A percentile compares a stretch with the other conserved stretches of the same genome.
These are phyloP conservation scores for Phoebastria nigripes DNA, from an alignment of 2,797 vertebrate genomes.

Conservation along the genomic window DNA sequence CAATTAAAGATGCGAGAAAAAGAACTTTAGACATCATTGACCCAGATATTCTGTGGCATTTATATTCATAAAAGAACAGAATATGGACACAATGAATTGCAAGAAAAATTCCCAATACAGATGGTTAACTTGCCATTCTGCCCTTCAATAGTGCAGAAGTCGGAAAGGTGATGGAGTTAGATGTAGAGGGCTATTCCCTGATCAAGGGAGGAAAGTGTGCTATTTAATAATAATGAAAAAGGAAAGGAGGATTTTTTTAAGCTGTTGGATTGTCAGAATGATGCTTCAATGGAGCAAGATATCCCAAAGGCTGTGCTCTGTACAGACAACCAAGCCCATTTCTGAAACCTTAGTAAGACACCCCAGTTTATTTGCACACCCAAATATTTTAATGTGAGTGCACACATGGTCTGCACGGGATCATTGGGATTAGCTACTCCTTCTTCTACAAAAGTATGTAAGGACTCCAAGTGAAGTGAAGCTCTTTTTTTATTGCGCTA, in stretches of 20 bases:
- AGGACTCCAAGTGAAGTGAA: background rate
- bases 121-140: conserved; percentile 39
- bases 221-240: conserved; percentile 60
- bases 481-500: background rate
- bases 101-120: conserved; percentile 64
- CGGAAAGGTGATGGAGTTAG: conserved; percentile 54
- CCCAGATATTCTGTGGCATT: conserved; percentile 60
- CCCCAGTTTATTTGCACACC: background rate
- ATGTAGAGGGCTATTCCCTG: conserved; percentile 61
- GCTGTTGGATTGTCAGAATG: background rate
- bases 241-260: background rate
- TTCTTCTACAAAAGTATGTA: background rate
- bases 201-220: conserved; percentile 35
- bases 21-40: conserved; percentile 67
- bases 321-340: background rate
- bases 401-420: background rate
- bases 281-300: background rate
- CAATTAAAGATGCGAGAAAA: conserved; percentile 66
- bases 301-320: background rate
- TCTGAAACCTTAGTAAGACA: background rate
- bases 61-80: conserved; percentile 63
- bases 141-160: conserved; percentile 52
- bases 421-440: background rate
- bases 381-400: background rate
- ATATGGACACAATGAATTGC: conserved; percentile 35